phyloP scores from a whole-genome alignment of 2,113 vertebrate genomes.

The Psettodes erumei region DNA sequence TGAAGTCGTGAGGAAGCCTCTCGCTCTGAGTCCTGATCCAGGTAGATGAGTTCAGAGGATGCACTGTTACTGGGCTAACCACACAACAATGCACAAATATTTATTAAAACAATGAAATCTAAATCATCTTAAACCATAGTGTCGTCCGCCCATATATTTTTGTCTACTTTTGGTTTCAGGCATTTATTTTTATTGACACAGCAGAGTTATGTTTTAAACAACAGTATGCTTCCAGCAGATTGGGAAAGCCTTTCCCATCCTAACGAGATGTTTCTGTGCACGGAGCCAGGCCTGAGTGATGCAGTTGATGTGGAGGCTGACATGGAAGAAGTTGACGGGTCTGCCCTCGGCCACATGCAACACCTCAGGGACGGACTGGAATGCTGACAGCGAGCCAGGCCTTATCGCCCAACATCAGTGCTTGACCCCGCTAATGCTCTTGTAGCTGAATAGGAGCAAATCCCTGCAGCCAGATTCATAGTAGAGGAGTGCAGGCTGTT shows the following conservation, averaged over 20 bases:
- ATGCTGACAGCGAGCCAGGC: neutral
- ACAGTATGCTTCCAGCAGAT: neutral
- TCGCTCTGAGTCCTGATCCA: constrained; percentile 7
- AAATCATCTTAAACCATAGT: neutral
- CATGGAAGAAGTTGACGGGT: neutral
- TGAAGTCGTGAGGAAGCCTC: neutral
- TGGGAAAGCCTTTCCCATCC: neutral
- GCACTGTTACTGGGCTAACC: neutral
- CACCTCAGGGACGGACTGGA: neutral
- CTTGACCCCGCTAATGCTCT: too few relatives aligned
- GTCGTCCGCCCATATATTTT: neutral
- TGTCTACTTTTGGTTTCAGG: neutral
- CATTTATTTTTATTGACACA: too few relatives aligned
- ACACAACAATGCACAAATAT: neutral
- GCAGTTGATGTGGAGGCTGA: too few relatives aligned
- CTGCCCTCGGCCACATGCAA: neutral
- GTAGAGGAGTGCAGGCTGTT: neutral
- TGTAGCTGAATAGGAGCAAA: too few relatives aligned
- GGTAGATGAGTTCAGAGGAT: constrained; percentile 4
- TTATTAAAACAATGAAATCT: neutral
- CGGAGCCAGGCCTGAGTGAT: too few relatives aligned
- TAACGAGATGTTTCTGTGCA: neutral
- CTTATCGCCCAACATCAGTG: too few relatives aligned
- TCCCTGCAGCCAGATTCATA: too few relatives aligned
- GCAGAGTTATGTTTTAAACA: too few relatives aligned